Percentiles rank a stretch among this genome's conserved stretches.
Conservation (phyloP, 1,140 invertebrate species). For the Colletes gigas region DNA sequence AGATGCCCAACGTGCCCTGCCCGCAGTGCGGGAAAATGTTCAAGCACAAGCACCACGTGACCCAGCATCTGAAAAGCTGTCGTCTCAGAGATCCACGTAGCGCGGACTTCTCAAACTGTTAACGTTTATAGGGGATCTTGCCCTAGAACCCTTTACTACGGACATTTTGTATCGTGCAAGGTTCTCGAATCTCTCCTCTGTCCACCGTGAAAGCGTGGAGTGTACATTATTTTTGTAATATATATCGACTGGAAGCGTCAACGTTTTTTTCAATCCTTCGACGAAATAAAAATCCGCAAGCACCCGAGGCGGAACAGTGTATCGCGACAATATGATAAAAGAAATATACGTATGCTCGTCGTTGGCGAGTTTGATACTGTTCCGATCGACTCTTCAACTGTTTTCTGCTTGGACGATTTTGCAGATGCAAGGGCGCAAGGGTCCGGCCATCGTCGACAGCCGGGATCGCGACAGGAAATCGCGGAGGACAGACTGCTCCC, state of each 20-base stretch:
- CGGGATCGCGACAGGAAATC: background rate
- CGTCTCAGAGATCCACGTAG: conserved; percentile 58
- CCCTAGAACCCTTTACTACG: too few species aligned
- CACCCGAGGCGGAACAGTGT: too few species aligned
- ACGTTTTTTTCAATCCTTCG: background rate
- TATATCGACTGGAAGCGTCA: background rate
- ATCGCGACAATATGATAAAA: too few species aligned
- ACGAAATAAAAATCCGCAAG: too few species aligned
- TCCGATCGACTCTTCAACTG: background rate
- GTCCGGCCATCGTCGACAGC: background rate
- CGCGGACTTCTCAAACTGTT: background rate
- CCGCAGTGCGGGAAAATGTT: conserved; percentile 74
- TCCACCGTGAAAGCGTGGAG: background rate
- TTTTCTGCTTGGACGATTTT: conserved; percentile 32
- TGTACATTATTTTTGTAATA: background rate
- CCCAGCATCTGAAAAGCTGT: conserved; percentile 79
- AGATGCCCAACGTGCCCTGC: conserved; percentile 62
- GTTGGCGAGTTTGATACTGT: background rate
- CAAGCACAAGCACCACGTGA: conserved; percentile 76
- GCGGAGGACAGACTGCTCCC: background rate
- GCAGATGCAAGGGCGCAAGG: conserved; percentile 4
- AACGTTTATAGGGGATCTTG: too few species aligned
- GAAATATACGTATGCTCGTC: background rate
- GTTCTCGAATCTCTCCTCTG: too few species aligned
- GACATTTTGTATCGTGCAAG: background rate